Evolutionary conservation across 2,888 invertebrate genomes (phyloP).

Genomic region (Altica lythri): DNA sequence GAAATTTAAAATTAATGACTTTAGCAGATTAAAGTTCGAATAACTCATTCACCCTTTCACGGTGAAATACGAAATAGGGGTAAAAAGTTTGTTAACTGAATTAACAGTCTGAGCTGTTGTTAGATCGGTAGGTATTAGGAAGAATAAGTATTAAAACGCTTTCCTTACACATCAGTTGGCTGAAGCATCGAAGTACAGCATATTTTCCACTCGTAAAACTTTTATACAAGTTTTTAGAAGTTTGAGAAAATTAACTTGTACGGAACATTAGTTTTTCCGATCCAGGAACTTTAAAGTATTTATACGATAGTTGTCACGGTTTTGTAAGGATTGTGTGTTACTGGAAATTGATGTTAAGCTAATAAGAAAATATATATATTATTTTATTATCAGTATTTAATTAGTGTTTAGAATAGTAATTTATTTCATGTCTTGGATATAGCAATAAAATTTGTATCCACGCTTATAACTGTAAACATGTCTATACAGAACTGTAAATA

Average conservation of each 20-base stretch:
- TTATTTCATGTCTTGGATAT: no score
- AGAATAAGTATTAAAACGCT: constrained; percentile 10
- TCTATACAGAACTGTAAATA: no score
- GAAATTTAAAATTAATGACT: constrained; percentile 6
- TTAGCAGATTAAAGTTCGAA: constrained; percentile 1
- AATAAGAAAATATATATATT: no score
- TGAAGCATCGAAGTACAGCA: neutral
- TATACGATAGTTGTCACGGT: neutral
- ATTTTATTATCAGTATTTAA: no score
- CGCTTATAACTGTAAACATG: no score
- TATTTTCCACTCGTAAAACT: constrained; percentile 11
- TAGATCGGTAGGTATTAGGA: constrained; percentile 8
- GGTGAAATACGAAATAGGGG: neutral
- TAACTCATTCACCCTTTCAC: neutral
- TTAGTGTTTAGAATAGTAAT: no score
- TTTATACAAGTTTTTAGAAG: constrained; percentile 8
- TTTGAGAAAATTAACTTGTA: constrained; percentile 15
- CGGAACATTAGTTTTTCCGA: constrained; percentile 13
- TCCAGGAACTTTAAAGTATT: constrained; percentile 10
- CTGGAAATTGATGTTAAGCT: no score
- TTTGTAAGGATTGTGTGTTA: no score
- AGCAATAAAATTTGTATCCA: no score
- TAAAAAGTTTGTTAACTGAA: constrained; percentile 9
- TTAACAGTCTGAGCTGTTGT: constrained; percentile 11
- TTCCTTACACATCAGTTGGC: constrained; percentile 12